A percentile compares a stretch with the other conserved stretches of the same genome.
Conservation (phyloP, 2,113 vertebrate species). For the Platichthys flesus region DNA sequence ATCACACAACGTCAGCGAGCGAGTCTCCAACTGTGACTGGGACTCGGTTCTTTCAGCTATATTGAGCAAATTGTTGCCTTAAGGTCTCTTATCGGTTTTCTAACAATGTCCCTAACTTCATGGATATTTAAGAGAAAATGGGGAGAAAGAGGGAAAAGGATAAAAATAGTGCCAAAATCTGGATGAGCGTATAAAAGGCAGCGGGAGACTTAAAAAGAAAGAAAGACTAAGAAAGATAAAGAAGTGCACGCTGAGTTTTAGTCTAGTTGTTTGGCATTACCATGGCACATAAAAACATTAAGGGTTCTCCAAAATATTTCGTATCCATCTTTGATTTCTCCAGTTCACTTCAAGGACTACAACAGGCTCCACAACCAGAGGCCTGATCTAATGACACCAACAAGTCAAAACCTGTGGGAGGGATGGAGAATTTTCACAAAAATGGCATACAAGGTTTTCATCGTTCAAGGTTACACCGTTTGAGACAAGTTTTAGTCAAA, state of each 20-base stretch:
- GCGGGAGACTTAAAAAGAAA: conserved; percentile 5
- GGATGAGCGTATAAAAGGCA: conserved; percentile 14
- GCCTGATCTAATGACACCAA: conserved; percentile 15
- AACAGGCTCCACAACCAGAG: conserved; percentile 8
- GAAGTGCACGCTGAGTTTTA: not conserved
- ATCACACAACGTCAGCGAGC: conserved; percentile 39
- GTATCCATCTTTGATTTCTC: conserved; percentile 37
- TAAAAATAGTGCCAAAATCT: conserved; percentile 37
- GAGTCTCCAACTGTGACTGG: conserved; percentile 49
- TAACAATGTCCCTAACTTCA: conserved; percentile 54
- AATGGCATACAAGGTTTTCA: too few species aligned
- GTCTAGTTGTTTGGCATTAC: conserved; percentile 37
- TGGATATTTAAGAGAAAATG: conserved; percentile 45
- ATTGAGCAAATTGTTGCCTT: conserved; percentile 52
- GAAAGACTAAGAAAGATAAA: not conserved
- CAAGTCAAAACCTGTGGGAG: not conserved
- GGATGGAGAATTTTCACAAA: not conserved
- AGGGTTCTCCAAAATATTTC: conserved; percentile 1
- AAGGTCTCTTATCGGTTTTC: conserved; percentile 51
- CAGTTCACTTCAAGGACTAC: conserved; percentile 22
- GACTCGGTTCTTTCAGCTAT: conserved; percentile 27
- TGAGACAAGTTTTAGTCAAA: too few species aligned
- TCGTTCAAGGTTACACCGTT: too few species aligned
- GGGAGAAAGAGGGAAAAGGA: not conserved
- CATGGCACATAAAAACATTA: not conserved